Percentiles rank a stretch among this genome's conserved stretches.
These are phyloP conservation scores for Xenopus borealis DNA, from an alignment of 2,113 vertebrate genomes.

Conservation along the genomic window DNA sequence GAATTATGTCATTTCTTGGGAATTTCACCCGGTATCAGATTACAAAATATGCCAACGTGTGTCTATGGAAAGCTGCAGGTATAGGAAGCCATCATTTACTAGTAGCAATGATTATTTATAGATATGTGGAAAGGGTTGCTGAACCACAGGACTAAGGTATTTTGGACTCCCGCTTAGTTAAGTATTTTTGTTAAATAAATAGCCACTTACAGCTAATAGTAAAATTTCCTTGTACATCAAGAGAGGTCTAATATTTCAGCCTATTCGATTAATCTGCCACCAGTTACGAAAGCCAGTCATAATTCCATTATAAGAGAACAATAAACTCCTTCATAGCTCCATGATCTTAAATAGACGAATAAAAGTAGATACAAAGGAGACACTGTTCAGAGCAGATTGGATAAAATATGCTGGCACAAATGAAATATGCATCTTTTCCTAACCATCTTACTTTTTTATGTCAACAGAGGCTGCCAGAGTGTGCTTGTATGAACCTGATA, in stretches of 20 bases:
- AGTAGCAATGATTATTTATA: no score
- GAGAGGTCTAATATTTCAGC: neutral
- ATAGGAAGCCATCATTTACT: no score
- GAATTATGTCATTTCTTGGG: no score
- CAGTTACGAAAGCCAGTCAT: neutral
- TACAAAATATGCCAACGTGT: no score
- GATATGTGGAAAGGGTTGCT: no score
- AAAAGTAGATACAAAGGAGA: neutral
- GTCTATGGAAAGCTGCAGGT: no score
- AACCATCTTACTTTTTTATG: conserved; percentile 19
- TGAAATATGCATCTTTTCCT: neutral
- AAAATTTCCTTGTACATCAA: neutral
- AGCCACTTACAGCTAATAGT: no score
- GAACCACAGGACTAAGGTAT: no score
- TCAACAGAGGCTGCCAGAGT: conserved; percentile 21
- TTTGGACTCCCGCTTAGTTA: no score
- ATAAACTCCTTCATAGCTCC: neutral
- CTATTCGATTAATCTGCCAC: neutral
- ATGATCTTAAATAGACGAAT: neutral
- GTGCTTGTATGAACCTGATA: conserved; percentile 22
- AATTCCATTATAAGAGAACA: neutral
- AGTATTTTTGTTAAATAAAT: no score
- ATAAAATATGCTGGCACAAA: neutral
- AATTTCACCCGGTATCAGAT: no score
- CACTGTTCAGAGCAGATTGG: neutral